These are phyloP conservation scores for Danionella cerebrum DNA, from an alignment of 2,113 vertebrate species.

Conservation along the genomic window DNA sequence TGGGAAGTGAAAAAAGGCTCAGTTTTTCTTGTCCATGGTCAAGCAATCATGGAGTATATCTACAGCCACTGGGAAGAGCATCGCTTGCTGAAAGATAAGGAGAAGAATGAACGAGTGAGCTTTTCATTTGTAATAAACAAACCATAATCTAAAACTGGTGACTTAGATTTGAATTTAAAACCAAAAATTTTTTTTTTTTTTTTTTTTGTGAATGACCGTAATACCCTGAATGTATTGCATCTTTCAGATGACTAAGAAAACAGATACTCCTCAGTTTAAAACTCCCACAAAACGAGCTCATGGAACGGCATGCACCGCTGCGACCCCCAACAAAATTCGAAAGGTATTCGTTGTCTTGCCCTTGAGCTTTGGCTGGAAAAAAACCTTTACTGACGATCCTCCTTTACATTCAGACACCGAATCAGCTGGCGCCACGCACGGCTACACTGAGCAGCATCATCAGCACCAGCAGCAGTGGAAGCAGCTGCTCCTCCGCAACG, in stretches of 20 bases:
- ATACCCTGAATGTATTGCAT: not conserved
- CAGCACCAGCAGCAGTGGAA: not conserved
- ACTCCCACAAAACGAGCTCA: conserved; percentile 44
- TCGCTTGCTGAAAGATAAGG: conserved; percentile 48
- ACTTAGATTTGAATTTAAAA: no score
- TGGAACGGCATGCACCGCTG: not conserved
- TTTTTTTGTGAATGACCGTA: no score
- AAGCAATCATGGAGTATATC: conserved; percentile 50
- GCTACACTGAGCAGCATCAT: not conserved
- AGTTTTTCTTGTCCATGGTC: conserved; percentile 48
- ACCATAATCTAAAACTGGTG: no score
- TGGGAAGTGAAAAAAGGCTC: conserved; percentile 45
- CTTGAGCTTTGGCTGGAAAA: no score
- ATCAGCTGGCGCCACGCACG: conserved; percentile 21
- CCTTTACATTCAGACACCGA: conserved; percentile 17
- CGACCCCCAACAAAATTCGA: conserved; percentile 42
- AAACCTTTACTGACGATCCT: no score
- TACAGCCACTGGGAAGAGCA: conserved; percentile 50
- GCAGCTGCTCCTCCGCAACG: conserved; percentile 24
- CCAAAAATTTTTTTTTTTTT: no score
- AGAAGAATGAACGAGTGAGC: conserved; percentile 54
- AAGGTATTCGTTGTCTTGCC: conserved; percentile 28
- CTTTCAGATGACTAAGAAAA: conserved; percentile 43
- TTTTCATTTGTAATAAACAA: no score
- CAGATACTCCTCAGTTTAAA: conserved; percentile 35